Conservation (phyloP, 2,797 vertebrate genomes). For the Enteromius trimaculatus region DNA sequence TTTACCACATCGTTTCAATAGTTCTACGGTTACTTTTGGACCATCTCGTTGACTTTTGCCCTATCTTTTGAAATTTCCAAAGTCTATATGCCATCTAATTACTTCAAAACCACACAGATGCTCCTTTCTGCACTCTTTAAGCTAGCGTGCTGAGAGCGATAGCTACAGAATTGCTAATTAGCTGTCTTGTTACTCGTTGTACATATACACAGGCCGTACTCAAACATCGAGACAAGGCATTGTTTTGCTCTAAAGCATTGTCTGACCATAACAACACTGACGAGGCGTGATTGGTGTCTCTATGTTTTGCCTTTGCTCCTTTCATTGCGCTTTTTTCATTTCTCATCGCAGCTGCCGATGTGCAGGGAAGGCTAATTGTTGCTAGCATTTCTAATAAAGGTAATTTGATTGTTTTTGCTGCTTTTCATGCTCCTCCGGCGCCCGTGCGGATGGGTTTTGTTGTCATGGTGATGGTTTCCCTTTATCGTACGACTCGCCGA, state of each 20-base stretch:
- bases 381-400: constrained; percentile 71
- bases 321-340: constrained; percentile 7
- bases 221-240: constrained; percentile 14
- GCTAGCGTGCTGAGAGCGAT: neutral
- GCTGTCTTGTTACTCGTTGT: constrained; percentile 18
- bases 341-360: constrained; percentile 51
- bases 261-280: constrained; percentile 11
- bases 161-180: constrained; percentile 41
- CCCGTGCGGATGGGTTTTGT: constrained; percentile 61
- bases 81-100: constrained; percentile 50
- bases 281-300: constrained; percentile 40
- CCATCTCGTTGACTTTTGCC: constrained; percentile 10
- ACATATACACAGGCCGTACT: neutral
- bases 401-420: constrained; percentile 68
- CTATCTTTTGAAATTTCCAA: constrained; percentile 25
- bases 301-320: constrained; percentile 55
- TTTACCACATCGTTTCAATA: constrained; percentile 71
- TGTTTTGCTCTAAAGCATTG: constrained; percentile 17
- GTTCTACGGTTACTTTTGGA: constrained; percentile 53
- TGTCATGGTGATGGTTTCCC: constrained; percentile 72
- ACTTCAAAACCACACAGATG: constrained; percentile 22
- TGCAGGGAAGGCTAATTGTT: constrained; percentile 68
- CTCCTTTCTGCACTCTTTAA: neutral
- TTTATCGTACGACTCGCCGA: constrained; percentile 48
- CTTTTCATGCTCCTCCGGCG: constrained; percentile 49